phyloP scores from a whole-genome alignment of 2,113 vertebrate genomes.

The Sceloporus tristichus region DNA sequence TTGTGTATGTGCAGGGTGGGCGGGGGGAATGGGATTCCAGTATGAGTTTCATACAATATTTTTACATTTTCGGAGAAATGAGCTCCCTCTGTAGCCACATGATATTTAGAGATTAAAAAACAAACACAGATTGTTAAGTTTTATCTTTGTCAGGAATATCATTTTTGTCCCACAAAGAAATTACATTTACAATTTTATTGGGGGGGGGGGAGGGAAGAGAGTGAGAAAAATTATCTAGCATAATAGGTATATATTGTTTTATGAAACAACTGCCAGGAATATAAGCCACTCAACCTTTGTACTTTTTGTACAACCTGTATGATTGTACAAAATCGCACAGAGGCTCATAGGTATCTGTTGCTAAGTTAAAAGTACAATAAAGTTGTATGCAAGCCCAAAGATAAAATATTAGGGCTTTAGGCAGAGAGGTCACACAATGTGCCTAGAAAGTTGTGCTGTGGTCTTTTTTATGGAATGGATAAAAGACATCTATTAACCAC shows the following conservation, averaged over 20 bases:
- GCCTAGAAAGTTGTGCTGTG: no score
- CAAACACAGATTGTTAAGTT: no score
- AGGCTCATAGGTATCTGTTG: neutral
- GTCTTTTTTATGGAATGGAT: no score
- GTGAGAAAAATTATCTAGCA: slow-evolving; percentile 46
- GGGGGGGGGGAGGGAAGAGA: neutral
- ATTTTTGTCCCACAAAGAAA: no score
- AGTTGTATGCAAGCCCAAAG: slow-evolving; percentile 6
- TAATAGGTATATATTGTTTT: slow-evolving; percentile 36
- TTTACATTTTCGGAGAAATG: slow-evolving; percentile 41
- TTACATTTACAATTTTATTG: no score
- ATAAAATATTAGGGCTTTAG: slow-evolving; percentile 46
- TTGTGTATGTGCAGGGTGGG: slow-evolving; percentile 1
- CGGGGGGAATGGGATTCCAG: slow-evolving; percentile 40
- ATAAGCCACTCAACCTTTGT: slow-evolving; percentile 39
- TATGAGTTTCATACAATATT: slow-evolving; percentile 1
- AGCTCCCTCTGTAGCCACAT: slow-evolving; percentile 21
- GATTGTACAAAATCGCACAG: neutral
- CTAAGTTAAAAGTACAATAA: neutral
- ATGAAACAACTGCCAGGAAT: neutral
- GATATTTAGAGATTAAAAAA: no score
- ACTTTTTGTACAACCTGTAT: neutral
- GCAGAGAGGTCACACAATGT: neutral
- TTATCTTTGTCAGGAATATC: no score
- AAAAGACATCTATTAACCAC: no score